Evolutionary conservation across 2,888 invertebrate species (phyloP), one percentile per base, ranked within the genome.

Genomic region (Dasypolia templi): DNA sequence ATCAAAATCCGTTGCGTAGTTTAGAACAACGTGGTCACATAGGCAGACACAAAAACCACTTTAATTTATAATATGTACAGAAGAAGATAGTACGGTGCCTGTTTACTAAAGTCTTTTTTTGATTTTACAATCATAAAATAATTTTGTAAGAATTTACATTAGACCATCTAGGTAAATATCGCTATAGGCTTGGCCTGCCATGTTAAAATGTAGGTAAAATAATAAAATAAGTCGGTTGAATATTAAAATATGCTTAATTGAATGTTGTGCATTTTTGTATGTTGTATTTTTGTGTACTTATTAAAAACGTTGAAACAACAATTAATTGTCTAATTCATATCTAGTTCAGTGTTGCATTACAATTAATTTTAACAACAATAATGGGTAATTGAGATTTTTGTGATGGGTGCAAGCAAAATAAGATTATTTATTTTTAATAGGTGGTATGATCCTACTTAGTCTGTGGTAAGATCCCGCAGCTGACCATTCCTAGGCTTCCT

Each of bases 181-280:
- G 14, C 44, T 44, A 6, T 35, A 44, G 11, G 9, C 44, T 19
- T 55, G 26, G 22, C 32, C 58, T 42, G n/a, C 53, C 75, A 39
- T 55, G 19, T 74, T 11, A 39, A 19, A 19, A 77, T 35, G 26
- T 69, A 44, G 22, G 22, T 32, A 44, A 42, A 14, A 26, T 75
- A 29, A 46, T n/a, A n/a, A n/a, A n/a, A 39, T 9, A 9, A 39
- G n/a, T 53, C 22, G 29, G 6, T 11, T 49, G 55, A 72, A 12
- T 56, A 73, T 49, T 56, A 17, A 29, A 35, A 9, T 53, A 35
- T 22, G 44, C n/a, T 62, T 32, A 29, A 32, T 26, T 81, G 17
- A 51, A 64, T 53, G 39, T 77, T 64, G 77, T 81, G 46, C 44
- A 51, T 59, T 75, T 77, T 81, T 81, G 22, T 74, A 75, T 64